phyloP scores from a whole-genome alignment of 1,140 invertebrate species.

The Drosophila melanogaster region DNA sequence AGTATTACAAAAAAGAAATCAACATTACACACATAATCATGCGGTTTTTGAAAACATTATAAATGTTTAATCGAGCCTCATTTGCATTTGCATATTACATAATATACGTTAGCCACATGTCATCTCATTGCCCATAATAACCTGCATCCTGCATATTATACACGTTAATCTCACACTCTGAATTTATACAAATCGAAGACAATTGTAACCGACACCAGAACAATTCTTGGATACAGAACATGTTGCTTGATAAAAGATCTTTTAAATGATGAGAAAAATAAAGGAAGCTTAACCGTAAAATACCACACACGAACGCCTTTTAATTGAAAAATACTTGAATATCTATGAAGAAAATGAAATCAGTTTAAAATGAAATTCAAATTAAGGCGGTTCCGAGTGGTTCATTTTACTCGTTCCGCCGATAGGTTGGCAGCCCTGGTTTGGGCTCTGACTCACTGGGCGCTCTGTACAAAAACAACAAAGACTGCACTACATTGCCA shows the following conservation, averaged over 20 bases:
- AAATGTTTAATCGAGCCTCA: conserved; percentile 76
- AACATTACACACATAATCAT: conserved; percentile 66
- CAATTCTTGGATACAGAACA: conserved; percentile 66
- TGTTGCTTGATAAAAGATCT: conserved; percentile 81
- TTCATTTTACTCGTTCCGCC: neutral
- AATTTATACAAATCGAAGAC: conserved; percentile 53
- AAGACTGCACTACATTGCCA: conserved; percentile 33
- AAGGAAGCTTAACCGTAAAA: conserved; percentile 82
- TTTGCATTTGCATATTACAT: conserved; percentile 70
- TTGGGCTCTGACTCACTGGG: conserved; percentile 57
- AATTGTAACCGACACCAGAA: conserved; percentile 65
- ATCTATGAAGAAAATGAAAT: too few relatives aligned
- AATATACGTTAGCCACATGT: conserved; percentile 59
- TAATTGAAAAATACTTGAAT: neutral
- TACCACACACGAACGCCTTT: conserved; percentile 13
- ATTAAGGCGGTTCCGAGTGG: neutral
- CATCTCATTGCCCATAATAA: conserved; percentile 41
- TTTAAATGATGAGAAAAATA: conserved; percentile 81
- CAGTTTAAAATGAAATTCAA: neutral
- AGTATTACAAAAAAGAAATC: conserved; percentile 70
- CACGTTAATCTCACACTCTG: conserved; percentile 64
- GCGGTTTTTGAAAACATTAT: conserved; percentile 76
- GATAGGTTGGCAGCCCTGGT: conserved; percentile 6
- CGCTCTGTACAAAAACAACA: conserved; percentile 59
- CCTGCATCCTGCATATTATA: conserved; percentile 49